Conservation (phyloP, 2,797 vertebrate genomes). For the Nasua narica region DNA sequence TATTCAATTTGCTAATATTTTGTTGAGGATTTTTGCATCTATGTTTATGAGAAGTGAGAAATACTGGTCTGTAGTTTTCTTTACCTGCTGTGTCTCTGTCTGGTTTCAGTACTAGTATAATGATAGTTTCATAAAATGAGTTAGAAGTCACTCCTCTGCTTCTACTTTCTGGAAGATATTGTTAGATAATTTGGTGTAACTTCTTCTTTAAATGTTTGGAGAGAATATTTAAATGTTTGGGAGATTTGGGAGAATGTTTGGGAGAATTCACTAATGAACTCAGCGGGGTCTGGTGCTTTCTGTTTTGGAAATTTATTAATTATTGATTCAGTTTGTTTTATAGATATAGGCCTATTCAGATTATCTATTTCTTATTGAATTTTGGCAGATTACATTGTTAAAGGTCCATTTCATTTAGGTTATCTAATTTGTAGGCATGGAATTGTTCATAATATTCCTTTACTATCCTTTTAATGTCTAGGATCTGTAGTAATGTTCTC, state of each 20-base stretch:
- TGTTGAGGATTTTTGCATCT: neutral
- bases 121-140: neutral
- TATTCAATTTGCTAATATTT: neutral
- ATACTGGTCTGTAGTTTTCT: neutral
- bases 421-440: neutral
- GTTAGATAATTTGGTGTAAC: neutral
- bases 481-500: neutral
- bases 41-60: neutral
- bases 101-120: neutral
- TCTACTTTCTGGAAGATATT: neutral
- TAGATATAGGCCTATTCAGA: neutral
- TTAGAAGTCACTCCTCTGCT: neutral
- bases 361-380: neutral
- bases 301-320: neutral
- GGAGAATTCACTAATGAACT: neutral
- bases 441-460: neutral
- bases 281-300: neutral
- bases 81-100: neutral
- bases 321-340: neutral
- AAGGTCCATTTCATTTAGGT: neutral
- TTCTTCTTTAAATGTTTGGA: neutral
- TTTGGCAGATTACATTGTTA: neutral
- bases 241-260: too few relatives aligned
- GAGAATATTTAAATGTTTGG: too few relatives aligned
- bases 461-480: neutral